A percentile compares a stretch with the other conserved stretches of the same genome.
These are phyloP conservation scores for Cistogaster globosa DNA, from an alignment of 2,888 invertebrate genomes.

Conservation along the genomic window DNA sequence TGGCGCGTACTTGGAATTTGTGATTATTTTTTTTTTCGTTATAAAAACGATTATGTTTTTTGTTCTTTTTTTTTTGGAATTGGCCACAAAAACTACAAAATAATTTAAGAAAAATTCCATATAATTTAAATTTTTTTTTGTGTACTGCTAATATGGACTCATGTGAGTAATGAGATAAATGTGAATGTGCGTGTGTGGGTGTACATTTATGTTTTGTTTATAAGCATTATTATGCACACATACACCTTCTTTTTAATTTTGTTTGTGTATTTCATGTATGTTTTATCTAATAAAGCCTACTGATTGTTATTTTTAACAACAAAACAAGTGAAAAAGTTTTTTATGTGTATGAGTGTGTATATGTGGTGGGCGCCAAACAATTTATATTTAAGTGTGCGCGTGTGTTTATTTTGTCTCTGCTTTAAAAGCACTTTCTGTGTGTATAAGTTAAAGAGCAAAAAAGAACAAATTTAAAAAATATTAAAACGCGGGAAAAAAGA, in stretches of 20 bases:
- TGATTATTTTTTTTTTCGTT: background rate
- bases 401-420: background rate
- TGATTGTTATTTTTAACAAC: too few species aligned
- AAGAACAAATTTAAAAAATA: constrained; percentile 1
- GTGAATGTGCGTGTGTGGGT: background rate
- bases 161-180: constrained; percentile 35
- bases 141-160: constrained; percentile 9
- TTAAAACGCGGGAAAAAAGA: constrained; percentile 72
- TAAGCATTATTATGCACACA: background rate
- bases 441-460: background rate
- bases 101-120: background rate
- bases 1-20: constrained; percentile 61
- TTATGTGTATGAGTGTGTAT: constrained; percentile 13
- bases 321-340: background rate
- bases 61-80: background rate
- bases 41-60: constrained; percentile 2
- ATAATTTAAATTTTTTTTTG: too few species aligned
- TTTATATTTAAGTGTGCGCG: background rate
- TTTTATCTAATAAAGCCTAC: too few species aligned
- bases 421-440: background rate
- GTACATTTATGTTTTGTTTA: too few species aligned
- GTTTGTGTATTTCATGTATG: background rate
- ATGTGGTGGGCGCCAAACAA: background rate
- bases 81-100: background rate
- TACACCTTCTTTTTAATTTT: background rate